phyloP scores from a whole-genome alignment of 2,888 invertebrate species.

The Caenorhabditis virilis region DNA sequence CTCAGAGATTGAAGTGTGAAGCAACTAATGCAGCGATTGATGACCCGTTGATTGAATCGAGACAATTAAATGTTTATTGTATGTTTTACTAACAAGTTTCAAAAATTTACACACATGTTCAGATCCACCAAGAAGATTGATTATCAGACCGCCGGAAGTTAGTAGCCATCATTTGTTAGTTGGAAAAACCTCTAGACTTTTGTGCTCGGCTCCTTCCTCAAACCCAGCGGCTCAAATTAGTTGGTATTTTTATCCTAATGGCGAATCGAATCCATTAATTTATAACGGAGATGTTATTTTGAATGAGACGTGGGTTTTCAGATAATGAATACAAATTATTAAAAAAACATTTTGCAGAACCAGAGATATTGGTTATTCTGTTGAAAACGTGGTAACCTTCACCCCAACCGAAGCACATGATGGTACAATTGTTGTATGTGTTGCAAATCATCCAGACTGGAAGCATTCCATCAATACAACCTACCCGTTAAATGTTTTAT shows the following conservation, averaged over 20 bases:
- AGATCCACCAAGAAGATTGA: constrained; percentile 58
- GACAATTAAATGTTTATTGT: constrained; percentile 58
- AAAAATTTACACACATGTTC: constrained; percentile 5
- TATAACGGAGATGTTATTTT: constrained; percentile 47
- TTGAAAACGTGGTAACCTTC: constrained; percentile 59
- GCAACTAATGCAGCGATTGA: constrained; percentile 63
- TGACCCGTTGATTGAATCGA: constrained; percentile 57
- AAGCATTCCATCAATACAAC: constrained; percentile 49
- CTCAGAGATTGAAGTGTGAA: constrained; percentile 59
- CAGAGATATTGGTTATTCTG: constrained; percentile 35
- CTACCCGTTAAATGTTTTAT: constrained; percentile 58
- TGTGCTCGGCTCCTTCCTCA: constrained; percentile 59
- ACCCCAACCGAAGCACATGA: constrained; percentile 59
- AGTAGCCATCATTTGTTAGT: constrained; percentile 48
- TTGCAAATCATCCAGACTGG: constrained; percentile 65
- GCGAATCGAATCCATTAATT: constrained; percentile 35
- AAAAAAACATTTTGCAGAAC: constrained; percentile 45
- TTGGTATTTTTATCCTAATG: constrained; percentile 48
- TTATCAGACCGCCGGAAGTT: constrained; percentile 50
- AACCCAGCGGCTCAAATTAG: constrained; percentile 63
- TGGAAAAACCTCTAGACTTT: constrained; percentile 53
- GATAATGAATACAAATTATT: too few species aligned
- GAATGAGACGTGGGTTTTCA: constrained; percentile 49
- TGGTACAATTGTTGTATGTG: constrained; percentile 57
- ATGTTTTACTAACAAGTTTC: constrained; percentile 10